Base-by-base conservation (phyloP, 1,140 invertebrate genomes). In the Eufriesea mexicana region DNA sequence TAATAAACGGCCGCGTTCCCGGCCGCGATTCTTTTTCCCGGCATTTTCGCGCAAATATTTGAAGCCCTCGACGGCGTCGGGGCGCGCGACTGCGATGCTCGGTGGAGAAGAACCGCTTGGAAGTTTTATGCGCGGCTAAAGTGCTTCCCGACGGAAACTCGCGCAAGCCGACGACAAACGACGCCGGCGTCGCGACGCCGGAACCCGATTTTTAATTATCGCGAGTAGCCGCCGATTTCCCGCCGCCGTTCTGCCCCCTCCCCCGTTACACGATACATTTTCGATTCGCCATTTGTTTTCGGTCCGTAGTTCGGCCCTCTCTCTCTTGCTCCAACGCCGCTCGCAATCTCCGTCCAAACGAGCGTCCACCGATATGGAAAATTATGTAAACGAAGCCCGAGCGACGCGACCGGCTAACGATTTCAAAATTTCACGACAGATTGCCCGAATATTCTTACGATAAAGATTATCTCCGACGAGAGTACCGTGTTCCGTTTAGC, bases 31-130 rank as follows among this genome's bases (percentile, higher is more conserved):
- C 35, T 64, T 59, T 16, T 47, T 9, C 12, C 18, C 12, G 25
- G 47, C 8, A 51, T 54, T 55, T 67, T 57, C 61, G 9, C 71
- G 79, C 14, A 76, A 76, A 82, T 67, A 67, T 74, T 82, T 59
- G 25, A 42, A n/a, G 2, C 16, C 8, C n/a, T 35, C 10, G 23
- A 25, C 62, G 16, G 5, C 6, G 51, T 20, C 51, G 49, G 28
- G 25, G 12, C 28, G 25, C 28, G 23, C 42, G 42, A 5, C 20
- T 12, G 23, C 49, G 45, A 28, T 28, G 51, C 28, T 55, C 51
- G 49, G 25, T 23, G 18, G 71, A 55, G 28, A 55, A 23, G 71
- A 57, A 42, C 55, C 71, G 35, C 35, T 73, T n/a, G 23, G 28
- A 23, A 73, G 51, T 73, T 73, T 73, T 73, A 45, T 42, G 71